phyloP scores from a whole-genome alignment of 2,888 invertebrate genomes.

The Cryptophagus acutangulus region DNA sequence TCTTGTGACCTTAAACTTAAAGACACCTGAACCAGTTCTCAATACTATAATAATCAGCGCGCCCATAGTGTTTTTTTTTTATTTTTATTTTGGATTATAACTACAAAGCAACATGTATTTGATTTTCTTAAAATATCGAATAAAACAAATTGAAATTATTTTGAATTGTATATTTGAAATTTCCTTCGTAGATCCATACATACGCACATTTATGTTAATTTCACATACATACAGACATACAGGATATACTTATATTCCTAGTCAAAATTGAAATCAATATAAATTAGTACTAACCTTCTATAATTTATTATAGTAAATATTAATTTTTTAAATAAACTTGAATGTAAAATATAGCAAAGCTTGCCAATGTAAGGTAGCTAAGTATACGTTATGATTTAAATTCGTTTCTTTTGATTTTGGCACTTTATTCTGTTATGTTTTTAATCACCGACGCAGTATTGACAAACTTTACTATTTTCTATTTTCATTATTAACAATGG shows the following conservation, averaged over 20 bases:
- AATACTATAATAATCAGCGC: too few species aligned
- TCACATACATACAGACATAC: slow-evolving; percentile 49
- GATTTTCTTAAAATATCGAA: too few species aligned
- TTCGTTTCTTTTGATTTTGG: slow-evolving; percentile 33
- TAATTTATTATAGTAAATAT: too few species aligned
- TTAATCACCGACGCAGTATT: slow-evolving; percentile 16
- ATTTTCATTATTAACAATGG: too few species aligned
- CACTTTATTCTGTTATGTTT: too few species aligned
- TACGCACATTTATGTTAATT: slow-evolving; percentile 47
- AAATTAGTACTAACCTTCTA: too few species aligned
- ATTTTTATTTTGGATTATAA: too few species aligned
- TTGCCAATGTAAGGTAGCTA: slow-evolving; percentile 20
- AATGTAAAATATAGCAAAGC: slow-evolving; percentile 24
- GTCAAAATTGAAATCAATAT: slow-evolving; percentile 27
- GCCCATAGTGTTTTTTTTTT: too few species aligned
- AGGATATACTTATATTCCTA: slow-evolving; percentile 41
- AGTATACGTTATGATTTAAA: slow-evolving; percentile 30
- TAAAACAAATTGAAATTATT: slow-evolving; percentile 10
- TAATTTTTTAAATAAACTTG: too few species aligned
- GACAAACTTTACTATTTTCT: slow-evolving; percentile 27
- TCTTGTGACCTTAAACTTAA: slow-evolving; percentile 1
- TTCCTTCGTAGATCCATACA: slow-evolving; percentile 47
- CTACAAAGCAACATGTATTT: too few species aligned
- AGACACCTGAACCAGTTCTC: background rate
- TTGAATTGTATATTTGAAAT: slow-evolving; percentile 44